Evolutionary conservation across 2,797 vertebrate genomes (phyloP).

Genomic region (Myoxocephalus aenaeus): DNA sequence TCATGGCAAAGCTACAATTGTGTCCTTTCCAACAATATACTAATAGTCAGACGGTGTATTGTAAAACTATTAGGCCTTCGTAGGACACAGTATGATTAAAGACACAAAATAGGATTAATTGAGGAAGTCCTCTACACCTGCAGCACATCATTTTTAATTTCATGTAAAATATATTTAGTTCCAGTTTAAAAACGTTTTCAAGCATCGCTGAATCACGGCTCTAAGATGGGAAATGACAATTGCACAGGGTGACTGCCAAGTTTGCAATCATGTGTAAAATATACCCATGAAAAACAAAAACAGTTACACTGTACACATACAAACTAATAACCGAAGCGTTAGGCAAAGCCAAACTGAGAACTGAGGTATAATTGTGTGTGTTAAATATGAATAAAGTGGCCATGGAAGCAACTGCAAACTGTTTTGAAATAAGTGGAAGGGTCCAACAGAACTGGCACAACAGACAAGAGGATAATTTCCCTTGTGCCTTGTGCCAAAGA

Average conservation of each 20-base stretch:
- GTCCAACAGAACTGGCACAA: constrained; percentile 5
- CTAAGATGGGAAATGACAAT: constrained; percentile 36
- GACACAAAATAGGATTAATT: not conserved
- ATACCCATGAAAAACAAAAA: no score
- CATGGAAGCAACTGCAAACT: constrained; percentile 18
- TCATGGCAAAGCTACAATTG: constrained; percentile 40
- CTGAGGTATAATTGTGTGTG: constrained; percentile 24
- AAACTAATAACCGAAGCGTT: constrained; percentile 2
- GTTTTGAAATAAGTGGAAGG: constrained; percentile 8
- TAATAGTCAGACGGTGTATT: constrained; percentile 30
- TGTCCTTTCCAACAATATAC: constrained; percentile 42
- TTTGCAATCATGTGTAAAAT: constrained; percentile 55
- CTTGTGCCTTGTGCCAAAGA: constrained; percentile 5
- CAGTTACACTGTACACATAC: constrained; percentile 52
- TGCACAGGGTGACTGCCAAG: constrained; percentile 15
- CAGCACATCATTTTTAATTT: not conserved
- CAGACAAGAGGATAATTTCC: constrained; percentile 10
- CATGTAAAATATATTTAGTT: constrained; percentile 3
- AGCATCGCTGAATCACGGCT: constrained; percentile 23
- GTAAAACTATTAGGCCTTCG: constrained; percentile 60
- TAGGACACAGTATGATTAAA: not conserved
- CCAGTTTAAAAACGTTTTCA: not conserved
- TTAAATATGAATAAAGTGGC: constrained; percentile 44
- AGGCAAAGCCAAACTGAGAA: constrained; percentile 34
- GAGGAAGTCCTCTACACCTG: not conserved